Evolutionary conservation across 2,888 invertebrate species (phyloP).

Genomic region (Nesidiocoris tenuis): DNA sequence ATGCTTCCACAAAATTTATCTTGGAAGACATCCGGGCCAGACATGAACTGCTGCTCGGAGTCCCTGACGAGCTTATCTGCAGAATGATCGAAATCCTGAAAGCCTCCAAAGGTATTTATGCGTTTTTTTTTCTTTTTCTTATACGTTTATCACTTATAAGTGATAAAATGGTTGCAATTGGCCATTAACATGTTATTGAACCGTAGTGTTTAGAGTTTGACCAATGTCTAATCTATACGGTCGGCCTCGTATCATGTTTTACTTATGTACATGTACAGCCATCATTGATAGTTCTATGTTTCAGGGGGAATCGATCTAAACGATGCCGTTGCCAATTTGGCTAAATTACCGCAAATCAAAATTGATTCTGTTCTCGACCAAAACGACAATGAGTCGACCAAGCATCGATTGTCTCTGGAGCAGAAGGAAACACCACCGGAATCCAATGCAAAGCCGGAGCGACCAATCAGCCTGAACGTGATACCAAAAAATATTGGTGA

Average conservation of each 20-base stretch:
- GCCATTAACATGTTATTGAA: too few relatives aligned
- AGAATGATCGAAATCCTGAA: slow-evolving; percentile 46
- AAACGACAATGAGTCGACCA: slow-evolving; percentile 10
- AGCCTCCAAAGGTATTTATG: slow-evolving; percentile 34
- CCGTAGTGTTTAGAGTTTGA: too few relatives aligned
- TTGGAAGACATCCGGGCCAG: slow-evolving; percentile 43
- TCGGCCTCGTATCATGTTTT: too few relatives aligned
- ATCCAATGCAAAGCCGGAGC: background rate
- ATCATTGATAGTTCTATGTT: too few relatives aligned
- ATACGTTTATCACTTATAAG: too few relatives aligned
- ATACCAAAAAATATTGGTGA: background rate
- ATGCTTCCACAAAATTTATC: slow-evolving; percentile 41
- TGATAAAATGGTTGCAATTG: too few relatives aligned
- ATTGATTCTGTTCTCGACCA: background rate
- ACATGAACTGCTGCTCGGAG: slow-evolving; percentile 40
- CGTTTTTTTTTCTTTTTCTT: background rate
- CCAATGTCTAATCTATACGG: too few relatives aligned
- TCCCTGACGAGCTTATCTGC: slow-evolving; percentile 34
- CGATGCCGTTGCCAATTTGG: background rate
- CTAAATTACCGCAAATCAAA: background rate
- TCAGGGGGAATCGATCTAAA: background rate
- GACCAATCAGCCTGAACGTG: background rate
- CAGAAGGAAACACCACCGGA: background rate
- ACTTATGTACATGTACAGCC: too few relatives aligned
- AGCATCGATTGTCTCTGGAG: background rate